Evolutionary conservation across 2,113 vertebrate genomes (phyloP).

Genomic region (Spermophilus dauricus): DNA sequence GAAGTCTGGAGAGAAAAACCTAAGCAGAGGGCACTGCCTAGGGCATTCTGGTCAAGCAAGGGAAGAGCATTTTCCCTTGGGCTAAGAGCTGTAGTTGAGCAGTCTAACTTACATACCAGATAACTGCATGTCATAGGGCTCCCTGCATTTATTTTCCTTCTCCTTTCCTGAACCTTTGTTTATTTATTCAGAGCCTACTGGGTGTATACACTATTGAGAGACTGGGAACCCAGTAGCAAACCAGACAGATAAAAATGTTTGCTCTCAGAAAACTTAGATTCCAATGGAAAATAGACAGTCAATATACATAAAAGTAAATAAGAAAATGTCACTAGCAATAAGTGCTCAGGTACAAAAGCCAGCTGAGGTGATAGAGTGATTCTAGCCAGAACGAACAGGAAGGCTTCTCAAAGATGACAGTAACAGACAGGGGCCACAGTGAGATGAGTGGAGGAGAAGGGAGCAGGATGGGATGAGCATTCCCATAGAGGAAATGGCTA

Average conservation of each 20-base stretch:
- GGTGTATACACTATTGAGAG: neutral
- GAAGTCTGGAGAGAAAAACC: neutral
- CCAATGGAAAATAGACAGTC: neutral
- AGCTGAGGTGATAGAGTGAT: neutral
- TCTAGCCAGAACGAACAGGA: neutral
- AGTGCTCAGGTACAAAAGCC: neutral
- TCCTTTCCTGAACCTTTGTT: neutral
- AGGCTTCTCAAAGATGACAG: neutral
- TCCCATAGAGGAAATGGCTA: too few relatives aligned
- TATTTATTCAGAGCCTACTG: neutral
- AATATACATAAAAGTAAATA: neutral
- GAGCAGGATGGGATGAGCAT: neutral
- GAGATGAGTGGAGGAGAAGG: neutral
- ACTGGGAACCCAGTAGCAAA: neutral
- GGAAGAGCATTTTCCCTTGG: neutral
- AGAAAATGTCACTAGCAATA: neutral
- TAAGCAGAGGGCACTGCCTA: neutral
- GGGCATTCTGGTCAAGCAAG: neutral
- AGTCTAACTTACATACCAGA: neutral
- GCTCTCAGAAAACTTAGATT: neutral
- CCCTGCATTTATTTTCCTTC: neutral
- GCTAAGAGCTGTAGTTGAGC: neutral
- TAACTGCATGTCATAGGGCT: neutral
- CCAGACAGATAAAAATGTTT: neutral
- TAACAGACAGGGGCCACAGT: neutral